phyloP scores from a whole-genome alignment of 2,113 vertebrate species.

The Calyptomena viridis region DNA sequence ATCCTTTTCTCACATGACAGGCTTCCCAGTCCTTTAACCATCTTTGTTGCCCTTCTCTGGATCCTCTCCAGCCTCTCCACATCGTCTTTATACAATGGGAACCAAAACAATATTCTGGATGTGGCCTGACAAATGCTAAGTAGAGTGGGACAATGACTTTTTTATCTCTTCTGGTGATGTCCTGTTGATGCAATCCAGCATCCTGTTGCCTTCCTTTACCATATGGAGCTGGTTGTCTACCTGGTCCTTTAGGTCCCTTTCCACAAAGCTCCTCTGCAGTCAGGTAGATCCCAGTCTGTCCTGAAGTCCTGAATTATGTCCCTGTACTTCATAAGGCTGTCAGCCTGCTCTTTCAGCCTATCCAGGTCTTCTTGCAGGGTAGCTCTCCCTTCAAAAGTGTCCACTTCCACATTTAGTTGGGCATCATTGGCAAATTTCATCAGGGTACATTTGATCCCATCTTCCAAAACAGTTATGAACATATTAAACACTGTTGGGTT shows the following conservation, averaged over 20 bases:
- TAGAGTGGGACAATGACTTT: background rate
- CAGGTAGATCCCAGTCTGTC: background rate
- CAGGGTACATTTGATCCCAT: background rate
- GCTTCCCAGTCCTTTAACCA: background rate
- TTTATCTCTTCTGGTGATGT: background rate
- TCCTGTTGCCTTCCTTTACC: background rate
- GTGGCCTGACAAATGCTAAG: background rate
- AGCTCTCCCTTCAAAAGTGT: background rate
- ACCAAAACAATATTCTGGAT: background rate
- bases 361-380: background rate
- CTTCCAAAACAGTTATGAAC: background rate
- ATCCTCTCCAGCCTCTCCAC: background rate
- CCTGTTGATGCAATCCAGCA: background rate
- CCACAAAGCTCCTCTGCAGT: background rate
- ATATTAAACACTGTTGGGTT: background rate
- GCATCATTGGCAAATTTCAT: background rate
- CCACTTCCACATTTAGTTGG: background rate
- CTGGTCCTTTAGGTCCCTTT: background rate
- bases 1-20: background rate
- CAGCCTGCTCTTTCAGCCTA: background rate
- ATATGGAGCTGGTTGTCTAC: rapidly evolving
- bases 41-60: background rate
- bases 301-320: background rate
- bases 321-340: background rate
- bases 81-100: too few relatives aligned